Evolutionary conservation across 2,113 vertebrate species (phyloP), one percentile per base, ranked within the genome.

Genomic region (Epinephelus moara): DNA sequence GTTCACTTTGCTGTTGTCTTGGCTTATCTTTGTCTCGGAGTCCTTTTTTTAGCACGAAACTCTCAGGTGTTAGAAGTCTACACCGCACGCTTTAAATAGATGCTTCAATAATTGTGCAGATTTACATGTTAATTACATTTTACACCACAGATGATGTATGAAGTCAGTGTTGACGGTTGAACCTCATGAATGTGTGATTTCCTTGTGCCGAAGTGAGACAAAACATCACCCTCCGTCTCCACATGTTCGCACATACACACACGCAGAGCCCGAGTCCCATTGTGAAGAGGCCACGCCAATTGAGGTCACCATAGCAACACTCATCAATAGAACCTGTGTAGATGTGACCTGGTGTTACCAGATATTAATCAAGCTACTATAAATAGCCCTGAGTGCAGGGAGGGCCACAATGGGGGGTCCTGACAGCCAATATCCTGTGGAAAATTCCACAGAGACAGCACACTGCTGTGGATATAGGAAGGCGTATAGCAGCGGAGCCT

Each of bases 361-460:
- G 91, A 95, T 94, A 95, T 96, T 95, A 95, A 95, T 96, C 95
- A 95, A 90, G 82, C 62, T 72, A 66, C 94, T 96, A 95, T 94
- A 94, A 95, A 96, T 96, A 96, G 91, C 75, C 76, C 73, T 57
- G 78, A 82, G 91, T 90, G 91, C 89, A 89, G 85, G 84, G 90
- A 92, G 91, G 92, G 88, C 90, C 92, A 93, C 94, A 91, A 90
- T 94, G 85, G 93, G 85, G 91, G 91, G 93, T 93, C 93, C 91
- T 93, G 92, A 90, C 90, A 93, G 87, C 92, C 91, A 92, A 95
- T 95, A 95, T 95, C 93, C 94, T 94, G 94, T 94, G 95, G 94
- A 96, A 96, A 95, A 94, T 94, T 93, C 92, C 94, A 93, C 92
- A 85, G 87, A 88, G 88, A 83, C 80, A 55, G 79, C 84, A 49